Conservation (phyloP, 2,113 vertebrate genomes). For the Noturus placidus region DNA sequence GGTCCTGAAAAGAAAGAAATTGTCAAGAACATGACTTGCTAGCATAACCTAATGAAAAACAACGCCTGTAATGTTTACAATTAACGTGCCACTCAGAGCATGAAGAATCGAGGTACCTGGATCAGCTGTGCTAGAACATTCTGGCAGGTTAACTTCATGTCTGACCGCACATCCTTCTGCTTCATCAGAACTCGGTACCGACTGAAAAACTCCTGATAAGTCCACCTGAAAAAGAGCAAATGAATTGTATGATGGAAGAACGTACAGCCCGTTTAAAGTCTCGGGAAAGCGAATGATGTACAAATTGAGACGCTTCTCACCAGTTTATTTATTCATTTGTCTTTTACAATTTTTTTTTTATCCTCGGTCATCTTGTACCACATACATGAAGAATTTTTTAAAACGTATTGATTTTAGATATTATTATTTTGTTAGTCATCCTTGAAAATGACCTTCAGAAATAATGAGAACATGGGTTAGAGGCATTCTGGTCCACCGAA, state of each 20-base stretch:
- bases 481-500: neutral
- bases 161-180: constrained; percentile 85
- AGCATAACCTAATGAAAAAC: neutral
- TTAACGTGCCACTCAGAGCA: neutral
- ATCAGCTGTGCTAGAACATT: constrained; percentile 88
- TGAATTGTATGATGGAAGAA: neutral
- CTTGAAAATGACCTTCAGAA: neutral
- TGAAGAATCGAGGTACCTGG: constrained; percentile 68
- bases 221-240: constrained; percentile 81
- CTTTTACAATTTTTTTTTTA: neutral
- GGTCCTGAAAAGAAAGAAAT: constrained; percentile 71
- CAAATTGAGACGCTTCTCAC: neutral
- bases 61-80: neutral
- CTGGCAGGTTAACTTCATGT: constrained; percentile 88
- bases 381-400: neutral
- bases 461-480: neutral
- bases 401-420: neutral
- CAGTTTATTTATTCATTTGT: neutral
- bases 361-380: neutral
- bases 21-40: neutral
- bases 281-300: neutral
- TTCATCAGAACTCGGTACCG: constrained; percentile 95
- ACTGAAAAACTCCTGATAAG: constrained; percentile 94
- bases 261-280: neutral
- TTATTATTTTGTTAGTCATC: neutral